These are phyloP conservation scores for Orchesella flavescens DNA, from an alignment of 2,888 invertebrate species.

Conservation along the genomic window DNA sequence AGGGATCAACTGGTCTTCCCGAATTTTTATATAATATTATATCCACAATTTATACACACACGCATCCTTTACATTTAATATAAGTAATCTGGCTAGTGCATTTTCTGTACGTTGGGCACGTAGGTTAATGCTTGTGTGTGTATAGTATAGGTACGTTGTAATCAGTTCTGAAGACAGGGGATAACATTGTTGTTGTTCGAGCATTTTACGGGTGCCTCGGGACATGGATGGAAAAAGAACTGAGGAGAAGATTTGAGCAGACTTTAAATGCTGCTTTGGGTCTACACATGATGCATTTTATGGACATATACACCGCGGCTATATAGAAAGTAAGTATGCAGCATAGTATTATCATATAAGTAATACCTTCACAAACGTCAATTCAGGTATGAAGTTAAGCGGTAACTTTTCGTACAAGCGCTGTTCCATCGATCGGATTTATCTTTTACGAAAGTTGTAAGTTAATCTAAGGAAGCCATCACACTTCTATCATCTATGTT, in stretches of 20 bases:
- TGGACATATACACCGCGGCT: background rate
- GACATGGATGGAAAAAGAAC: conserved; percentile 50
- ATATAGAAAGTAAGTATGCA: too few species aligned
- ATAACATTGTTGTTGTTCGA: conserved; percentile 53
- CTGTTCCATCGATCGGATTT: too few species aligned
- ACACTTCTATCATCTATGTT: too few species aligned
- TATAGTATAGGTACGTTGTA: conserved; percentile 12
- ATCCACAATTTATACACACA: conserved; percentile 44
- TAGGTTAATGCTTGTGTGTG: conserved; percentile 20
- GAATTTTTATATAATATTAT: conserved; percentile 56
- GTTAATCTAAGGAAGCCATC: too few species aligned
- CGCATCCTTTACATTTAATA: conserved; percentile 16
- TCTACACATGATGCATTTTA: background rate
- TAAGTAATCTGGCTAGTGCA: conserved; percentile 3
- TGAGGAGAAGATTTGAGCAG: conserved; percentile 49
- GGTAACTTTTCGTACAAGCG: too few species aligned
- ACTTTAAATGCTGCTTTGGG: conserved; percentile 47
- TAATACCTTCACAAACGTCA: too few species aligned
- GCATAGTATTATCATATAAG: too few species aligned
- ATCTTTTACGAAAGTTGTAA: too few species aligned
- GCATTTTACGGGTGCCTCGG: conserved; percentile 58
- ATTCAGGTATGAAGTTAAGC: too few species aligned
- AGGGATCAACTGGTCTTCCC: conserved; percentile 59
- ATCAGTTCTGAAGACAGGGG: conserved; percentile 36
- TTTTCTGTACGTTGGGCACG: background rate